phyloP scores from a whole-genome alignment of 2,888 invertebrate genomes.

The Ellobium chinense region DNA sequence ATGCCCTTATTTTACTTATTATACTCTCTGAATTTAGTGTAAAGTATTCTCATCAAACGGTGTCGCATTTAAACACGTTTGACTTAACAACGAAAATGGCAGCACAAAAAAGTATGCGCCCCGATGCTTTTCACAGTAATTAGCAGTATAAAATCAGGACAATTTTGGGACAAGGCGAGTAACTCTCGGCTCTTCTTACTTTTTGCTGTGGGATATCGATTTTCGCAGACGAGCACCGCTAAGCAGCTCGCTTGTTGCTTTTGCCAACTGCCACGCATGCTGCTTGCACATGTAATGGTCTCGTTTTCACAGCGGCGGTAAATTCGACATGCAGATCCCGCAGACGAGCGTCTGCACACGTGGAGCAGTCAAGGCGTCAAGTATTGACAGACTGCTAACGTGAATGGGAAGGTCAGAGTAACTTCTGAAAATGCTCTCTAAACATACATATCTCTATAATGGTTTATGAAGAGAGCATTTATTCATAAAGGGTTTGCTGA shows the following conservation, averaged over 20 bases:
- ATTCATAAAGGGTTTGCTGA: too few species aligned
- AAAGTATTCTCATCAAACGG: too few species aligned
- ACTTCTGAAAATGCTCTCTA: too few species aligned
- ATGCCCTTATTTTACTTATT: too few species aligned
- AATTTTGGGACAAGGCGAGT: background rate
- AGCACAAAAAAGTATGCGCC: too few species aligned
- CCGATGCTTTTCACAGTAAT: background rate
- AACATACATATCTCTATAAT: too few species aligned
- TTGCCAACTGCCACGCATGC: background rate
- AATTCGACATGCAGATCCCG: conserved; percentile 23
- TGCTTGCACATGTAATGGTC: conserved; percentile 19
- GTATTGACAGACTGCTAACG: background rate
- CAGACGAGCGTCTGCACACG: background rate
- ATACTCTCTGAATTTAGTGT: too few species aligned
- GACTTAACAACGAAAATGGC: too few species aligned
- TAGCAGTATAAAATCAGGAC: background rate
- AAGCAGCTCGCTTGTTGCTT: conserved; percentile 8
- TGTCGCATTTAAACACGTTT: too few species aligned
- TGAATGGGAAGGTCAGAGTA: background rate
- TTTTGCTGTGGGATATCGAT: conserved; percentile 1
- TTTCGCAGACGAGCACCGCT: background rate
- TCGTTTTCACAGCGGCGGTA: conserved; percentile 39
- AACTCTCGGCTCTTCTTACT: conserved; percentile 10
- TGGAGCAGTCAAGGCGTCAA: background rate
- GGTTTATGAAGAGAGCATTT: too few species aligned